These are phyloP conservation scores for Lepidotrigona ventralis DNA, from an alignment of 1,140 invertebrate genomes.

Conservation along the genomic window DNA sequence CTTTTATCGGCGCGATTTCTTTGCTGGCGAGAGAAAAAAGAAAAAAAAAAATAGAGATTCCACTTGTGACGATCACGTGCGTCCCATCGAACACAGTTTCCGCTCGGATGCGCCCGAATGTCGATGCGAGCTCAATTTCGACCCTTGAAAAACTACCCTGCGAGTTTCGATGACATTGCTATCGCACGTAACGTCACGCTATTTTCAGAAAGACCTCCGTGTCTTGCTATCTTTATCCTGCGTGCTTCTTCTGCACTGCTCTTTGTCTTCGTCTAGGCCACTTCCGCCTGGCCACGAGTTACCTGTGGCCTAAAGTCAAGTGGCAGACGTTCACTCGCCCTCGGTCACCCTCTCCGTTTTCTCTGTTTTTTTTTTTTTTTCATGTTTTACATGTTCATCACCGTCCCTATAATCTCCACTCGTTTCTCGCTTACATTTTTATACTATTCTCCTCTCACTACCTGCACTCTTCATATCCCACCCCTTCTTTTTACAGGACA, in stretches of 20 bases:
- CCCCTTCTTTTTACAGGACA: background rate
- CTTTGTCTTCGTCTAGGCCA: slow-evolving; percentile 37
- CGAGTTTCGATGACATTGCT: background rate
- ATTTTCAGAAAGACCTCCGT: background rate
- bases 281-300: slow-evolving; percentile 51
- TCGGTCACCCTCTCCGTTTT: background rate
- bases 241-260: background rate
- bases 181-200: background rate
- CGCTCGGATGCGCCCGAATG: background rate
- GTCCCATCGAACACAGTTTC: background rate
- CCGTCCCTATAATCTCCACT: background rate
- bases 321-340: slow-evolving; percentile 18
- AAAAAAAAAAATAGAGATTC: background rate
- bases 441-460: background rate
- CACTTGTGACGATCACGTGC: slow-evolving; percentile 12
- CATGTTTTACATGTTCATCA: slow-evolving; percentile 20
- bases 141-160: background rate
- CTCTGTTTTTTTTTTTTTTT: background rate
- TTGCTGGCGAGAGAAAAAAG: background rate
- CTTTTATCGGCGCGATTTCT: background rate
- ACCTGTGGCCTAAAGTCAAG: slow-evolving; percentile 59
- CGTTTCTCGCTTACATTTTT: background rate
- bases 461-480: background rate
- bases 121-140: background rate
- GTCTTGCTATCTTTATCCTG: background rate